Evolutionary conservation across 2,888 invertebrate species (phyloP), one percentile per base, ranked within the genome.

Genomic region (Xestia xanthographa): DNA sequence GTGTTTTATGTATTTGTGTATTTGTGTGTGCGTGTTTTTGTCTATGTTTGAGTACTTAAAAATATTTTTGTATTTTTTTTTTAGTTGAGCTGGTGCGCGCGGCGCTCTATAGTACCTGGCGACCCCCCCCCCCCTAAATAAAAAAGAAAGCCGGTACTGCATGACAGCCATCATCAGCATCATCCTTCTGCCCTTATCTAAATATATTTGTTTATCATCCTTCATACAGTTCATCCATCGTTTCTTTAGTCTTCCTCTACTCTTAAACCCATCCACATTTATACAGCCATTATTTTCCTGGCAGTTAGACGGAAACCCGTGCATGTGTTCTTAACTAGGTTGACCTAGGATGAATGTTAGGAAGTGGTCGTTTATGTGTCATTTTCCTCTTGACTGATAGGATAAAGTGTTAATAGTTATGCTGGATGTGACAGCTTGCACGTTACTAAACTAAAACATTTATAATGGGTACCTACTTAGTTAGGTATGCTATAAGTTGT

Each of bases 261-360:
- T 58, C 8, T 56, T 56, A 29, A 8, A 26, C 14, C 11, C 8
- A 26, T 26, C 8, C 8, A 17, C 29, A 58, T 29, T 29, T 29
- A 58, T 9, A 29, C 29, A 58, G 17, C 17, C 8, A 17, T 58
- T 17, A 58, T 80, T 79, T 79, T 80, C 81, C 72, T 66, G 66
- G n/a, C 58, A 53, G 50, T 14, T 14, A 53, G 72, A 56, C 69
- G 67, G 82, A 83, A 85, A 85, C 71, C 66, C 50, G 53, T 77
- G 69, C 75, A 84, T 71, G 79, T 66, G 84, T 82, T 86, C 85
- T 90, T 93, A 94, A 95, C 93, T 77, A 93, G 94, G 93, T 92
- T 94, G 95, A 95, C 95, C 95, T 95, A 95, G 95, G 94, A 92
- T 91, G 91, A 90, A 90, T 89, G 92, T 92, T 93, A 95, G 95